Conservation (phyloP, 2,797 vertebrate genomes). For the Etheostoma nigrum region DNA sequence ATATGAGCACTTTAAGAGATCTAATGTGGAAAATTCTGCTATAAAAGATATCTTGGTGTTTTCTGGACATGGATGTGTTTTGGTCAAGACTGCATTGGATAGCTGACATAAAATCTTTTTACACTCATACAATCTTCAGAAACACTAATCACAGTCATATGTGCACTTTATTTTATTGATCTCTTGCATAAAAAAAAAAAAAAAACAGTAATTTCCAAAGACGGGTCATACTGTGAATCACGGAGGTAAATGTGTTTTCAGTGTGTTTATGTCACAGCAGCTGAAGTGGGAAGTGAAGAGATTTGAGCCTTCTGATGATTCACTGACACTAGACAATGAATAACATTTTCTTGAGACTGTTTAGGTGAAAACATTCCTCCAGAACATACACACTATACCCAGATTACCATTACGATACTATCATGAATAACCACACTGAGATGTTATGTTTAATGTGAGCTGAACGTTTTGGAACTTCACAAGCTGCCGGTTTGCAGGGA, state of each 20-base stretch:
- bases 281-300: constrained; percentile 28
- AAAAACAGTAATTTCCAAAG: constrained; percentile 40
- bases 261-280: constrained; percentile 30
- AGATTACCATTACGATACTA: neutral
- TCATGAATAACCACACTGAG: neutral
- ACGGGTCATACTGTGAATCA: constrained; percentile 48
- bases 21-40: constrained; percentile 27
- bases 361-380: neutral
- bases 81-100: constrained; percentile 21
- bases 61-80: neutral
- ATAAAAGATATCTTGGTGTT: constrained; percentile 35
- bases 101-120: constrained; percentile 27
- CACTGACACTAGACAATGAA: neutral
- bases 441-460: constrained; percentile 1
- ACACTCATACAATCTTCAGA: constrained; percentile 40
- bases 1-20: constrained; percentile 9
- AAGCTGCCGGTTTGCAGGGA: neutral
- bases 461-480: constrained; percentile 3
- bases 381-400: neutral
- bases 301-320: constrained; percentile 9
- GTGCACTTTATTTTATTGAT: constrained; percentile 54
- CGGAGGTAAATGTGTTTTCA: constrained; percentile 46
- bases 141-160: constrained; percentile 55
- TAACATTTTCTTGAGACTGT: constrained; percentile 1
- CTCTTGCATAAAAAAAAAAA: constrained; percentile 37